phyloP scores from a whole-genome alignment of 2,113 vertebrate species.

The Tenrec ecaudatus region DNA sequence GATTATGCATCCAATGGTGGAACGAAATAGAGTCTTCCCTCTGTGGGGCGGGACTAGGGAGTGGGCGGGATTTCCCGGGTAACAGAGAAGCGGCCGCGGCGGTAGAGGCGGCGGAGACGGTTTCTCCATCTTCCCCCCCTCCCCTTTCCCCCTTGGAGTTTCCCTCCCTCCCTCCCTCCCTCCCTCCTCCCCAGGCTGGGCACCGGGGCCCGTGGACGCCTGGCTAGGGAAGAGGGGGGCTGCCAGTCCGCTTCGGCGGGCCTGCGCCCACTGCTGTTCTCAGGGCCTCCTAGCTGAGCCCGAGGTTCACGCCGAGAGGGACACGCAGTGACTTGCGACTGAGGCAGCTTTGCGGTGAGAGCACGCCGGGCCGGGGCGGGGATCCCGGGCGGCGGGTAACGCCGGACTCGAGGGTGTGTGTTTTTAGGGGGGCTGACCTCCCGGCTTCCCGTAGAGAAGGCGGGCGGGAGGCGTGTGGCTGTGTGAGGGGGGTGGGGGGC shows the following conservation, averaged over 20 bases:
- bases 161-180: constrained; percentile 78
- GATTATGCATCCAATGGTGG: neutral
- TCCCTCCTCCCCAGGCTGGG: constrained; percentile 71
- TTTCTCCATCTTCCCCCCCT: constrained; percentile 82
- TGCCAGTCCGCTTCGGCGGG: constrained; percentile 70
- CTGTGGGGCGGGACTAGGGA: constrained; percentile 77
- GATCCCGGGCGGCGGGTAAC: constrained; percentile 64
- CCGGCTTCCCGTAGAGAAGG: constrained; percentile 76
- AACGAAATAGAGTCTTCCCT: constrained; percentile 72
- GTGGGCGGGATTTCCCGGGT: constrained; percentile 89
- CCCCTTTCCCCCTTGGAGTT: constrained; percentile 78
- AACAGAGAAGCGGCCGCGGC: constrained; percentile 88
- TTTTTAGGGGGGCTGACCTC: constrained; percentile 70
- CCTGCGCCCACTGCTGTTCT: constrained; percentile 65
- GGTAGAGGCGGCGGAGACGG: constrained; percentile 86
- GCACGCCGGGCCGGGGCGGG: constrained; percentile 56
- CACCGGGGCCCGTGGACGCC: constrained; percentile 59
- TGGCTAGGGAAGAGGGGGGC: constrained; percentile 46
- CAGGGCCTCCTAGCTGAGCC: constrained; percentile 66
- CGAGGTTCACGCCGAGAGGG: constrained; percentile 64
- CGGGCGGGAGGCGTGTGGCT: constrained; percentile 72
- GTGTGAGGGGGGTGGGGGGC: constrained; percentile 63
- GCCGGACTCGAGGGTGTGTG: constrained; percentile 70
- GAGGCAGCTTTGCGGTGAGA: constrained; percentile 77
- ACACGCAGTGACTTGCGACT: constrained; percentile 69